Percentiles rank a stretch among this genome's conserved stretches.
Conservation (phyloP, 2,113 vertebrate genomes). For the Tricholaema leucomelas region DNA sequence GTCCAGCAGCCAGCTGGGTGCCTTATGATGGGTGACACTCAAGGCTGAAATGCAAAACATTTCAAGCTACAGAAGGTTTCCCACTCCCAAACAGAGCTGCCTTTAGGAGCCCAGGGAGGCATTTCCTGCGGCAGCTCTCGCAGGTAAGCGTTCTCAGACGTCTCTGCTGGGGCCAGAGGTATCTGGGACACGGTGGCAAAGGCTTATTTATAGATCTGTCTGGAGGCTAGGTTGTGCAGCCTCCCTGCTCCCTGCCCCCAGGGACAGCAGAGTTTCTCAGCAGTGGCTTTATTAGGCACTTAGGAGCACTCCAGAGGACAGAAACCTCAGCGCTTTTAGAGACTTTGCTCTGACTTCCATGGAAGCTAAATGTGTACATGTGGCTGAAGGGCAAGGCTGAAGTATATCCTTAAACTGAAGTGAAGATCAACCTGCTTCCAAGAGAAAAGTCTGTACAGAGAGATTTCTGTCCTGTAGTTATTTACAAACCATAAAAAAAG, state of each 20-base stretch:
- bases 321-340: background rate
- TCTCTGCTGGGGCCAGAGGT: background rate
- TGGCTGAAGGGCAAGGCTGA: background rate
- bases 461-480: rapidly evolving
- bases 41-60: background rate
- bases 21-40: background rate
- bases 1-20: background rate
- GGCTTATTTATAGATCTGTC: background rate
- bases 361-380: background rate
- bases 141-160: background rate
- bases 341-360: background rate
- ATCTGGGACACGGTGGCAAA: background rate
- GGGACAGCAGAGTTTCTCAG: background rate
- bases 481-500: background rate
- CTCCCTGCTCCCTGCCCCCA: rapidly evolving
- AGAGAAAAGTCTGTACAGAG: background rate
- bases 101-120: background rate
- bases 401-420: background rate
- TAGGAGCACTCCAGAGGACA: background rate
- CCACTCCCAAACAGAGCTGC: background rate
- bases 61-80: background rate
- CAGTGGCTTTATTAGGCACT: background rate
- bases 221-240: background rate
- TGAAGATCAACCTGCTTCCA: background rate
- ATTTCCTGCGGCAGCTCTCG: background rate